Conservation (phyloP, 2,113 vertebrate species). For the Gopherus evgoodei region DNA sequence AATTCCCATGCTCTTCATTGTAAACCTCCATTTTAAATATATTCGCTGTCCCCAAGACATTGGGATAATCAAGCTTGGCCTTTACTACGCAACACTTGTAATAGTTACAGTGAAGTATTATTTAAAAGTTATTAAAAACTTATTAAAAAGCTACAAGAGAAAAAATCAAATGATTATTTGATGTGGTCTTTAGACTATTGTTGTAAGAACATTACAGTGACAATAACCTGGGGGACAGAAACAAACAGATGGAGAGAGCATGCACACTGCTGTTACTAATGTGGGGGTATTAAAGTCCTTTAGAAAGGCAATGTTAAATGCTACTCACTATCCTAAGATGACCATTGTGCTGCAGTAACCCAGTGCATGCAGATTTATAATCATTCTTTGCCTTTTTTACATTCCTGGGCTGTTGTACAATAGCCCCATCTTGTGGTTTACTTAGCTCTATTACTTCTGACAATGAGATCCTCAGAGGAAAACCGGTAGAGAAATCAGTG, state of each 20-base stretch:
- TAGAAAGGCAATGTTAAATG: neutral
- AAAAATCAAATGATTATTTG: neutral
- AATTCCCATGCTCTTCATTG: constrained; percentile 17
- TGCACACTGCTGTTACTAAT: neutral
- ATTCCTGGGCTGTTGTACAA: constrained; percentile 9
- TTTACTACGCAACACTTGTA: neutral
- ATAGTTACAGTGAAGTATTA: neutral
- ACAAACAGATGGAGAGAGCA: neutral
- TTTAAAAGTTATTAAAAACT: neutral
- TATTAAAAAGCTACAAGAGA: neutral
- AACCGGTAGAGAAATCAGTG: neutral
- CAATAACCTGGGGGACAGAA: neutral
- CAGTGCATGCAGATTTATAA: neutral
- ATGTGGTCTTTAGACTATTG: neutral
- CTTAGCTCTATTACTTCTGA: neutral
- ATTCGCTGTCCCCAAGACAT: neutral
- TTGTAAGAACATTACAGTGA: neutral
- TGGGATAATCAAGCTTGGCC: neutral
- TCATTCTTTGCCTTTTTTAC: neutral
- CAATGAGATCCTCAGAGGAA: neutral
- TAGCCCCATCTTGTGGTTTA: constrained; percentile 68
- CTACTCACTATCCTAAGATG: neutral
- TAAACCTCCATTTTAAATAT: rapidly evolving
- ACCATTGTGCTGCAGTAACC: neutral
- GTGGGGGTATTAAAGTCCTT: neutral